Base-by-base conservation (phyloP, 2,888 invertebrate genomes). In the Adineta ricciae region DNA sequence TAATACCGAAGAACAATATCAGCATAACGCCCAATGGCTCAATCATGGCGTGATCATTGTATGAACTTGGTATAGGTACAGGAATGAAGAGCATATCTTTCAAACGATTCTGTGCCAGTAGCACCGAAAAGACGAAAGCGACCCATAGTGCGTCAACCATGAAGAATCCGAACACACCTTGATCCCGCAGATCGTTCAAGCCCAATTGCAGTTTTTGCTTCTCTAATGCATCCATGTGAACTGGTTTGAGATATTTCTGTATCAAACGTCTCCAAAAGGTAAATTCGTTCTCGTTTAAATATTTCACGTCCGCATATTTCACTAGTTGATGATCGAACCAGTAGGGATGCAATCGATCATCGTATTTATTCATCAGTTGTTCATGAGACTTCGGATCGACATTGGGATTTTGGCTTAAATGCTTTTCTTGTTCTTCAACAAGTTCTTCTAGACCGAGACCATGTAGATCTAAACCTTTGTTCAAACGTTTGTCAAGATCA, bases 111-210 rank as follows among this genome's bases (percentile, higher is more conserved):
- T 97, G 97, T 93, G 97, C 96, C 92, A 97, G 93, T 93, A 98
- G 97, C 90, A 99, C 94, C 91, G 98, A 94, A 92, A 98, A 96
- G 88, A 99, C 96, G 92, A 97, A 96, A 91, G 98, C 93, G 89
- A 98, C 96, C 93, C 98, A 99, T 89, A 98, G 94, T 88, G 97
- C 96, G 92, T 99, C 99, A 91, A 96, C 92, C 97, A 99, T 98
- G 93, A 97, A 95, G 93, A 98, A 97, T 9, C 88, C 88, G 84
- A 89, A 88, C 8, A 88, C 88, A 7, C 88, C 87, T 84, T 88
- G 88, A 85, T 88, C 89, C 64, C 89, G 86, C 87, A 89, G 87
- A 16, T 88, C 87, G 85, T 87, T 88, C 52, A 89, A 86, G 36
- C 87, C 88, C 1, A 86, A 86, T 83, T 88, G 87, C 19, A 88